These are phyloP conservation scores for Pterophyllum scalare DNA, from an alignment of 2,113 vertebrate genomes.

Conservation along the genomic window DNA sequence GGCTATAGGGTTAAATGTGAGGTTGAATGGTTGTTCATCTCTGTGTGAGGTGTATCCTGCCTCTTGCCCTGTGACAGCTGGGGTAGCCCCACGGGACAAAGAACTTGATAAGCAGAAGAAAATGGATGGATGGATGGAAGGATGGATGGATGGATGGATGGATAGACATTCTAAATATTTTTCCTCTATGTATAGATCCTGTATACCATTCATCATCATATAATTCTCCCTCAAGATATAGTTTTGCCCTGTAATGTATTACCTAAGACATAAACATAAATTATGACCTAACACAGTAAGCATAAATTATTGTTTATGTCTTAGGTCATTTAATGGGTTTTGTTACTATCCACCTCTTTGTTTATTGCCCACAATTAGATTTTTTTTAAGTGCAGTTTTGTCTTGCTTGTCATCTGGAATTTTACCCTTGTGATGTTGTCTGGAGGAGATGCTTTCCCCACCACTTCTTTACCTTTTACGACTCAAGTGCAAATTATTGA, in stretches of 20 bases:
- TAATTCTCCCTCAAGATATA: slow-evolving; percentile 3
- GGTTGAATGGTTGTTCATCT: too few species aligned
- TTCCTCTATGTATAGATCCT: neutral
- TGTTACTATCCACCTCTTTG: slow-evolving; percentile 18
- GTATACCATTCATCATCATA: neutral
- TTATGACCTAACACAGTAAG: too few species aligned
- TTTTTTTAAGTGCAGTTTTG: slow-evolving; percentile 18
- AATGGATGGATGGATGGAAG: too few species aligned
- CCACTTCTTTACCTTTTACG: neutral
- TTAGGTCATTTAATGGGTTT: slow-evolving; percentile 27
- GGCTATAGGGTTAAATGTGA: too few species aligned
- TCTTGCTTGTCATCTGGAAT: slow-evolving; percentile 38
- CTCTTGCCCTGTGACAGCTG: too few species aligned
- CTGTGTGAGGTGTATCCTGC: too few species aligned
- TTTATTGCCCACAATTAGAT: slow-evolving; percentile 47
- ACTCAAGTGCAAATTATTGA: neutral
- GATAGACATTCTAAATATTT: neutral
- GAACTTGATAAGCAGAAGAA: too few species aligned
- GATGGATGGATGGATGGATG: too few species aligned
- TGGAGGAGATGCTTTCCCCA: neutral
- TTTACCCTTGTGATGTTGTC: slow-evolving; percentile 17
- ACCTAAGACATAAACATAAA: too few species aligned
- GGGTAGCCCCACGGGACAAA: too few species aligned
- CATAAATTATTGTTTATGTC: slow-evolving; percentile 30
- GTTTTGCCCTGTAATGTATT: slow-evolving; percentile 3